Base-by-base conservation (phyloP, 2,888 invertebrate species). In the Petrophora chlorosata region DNA sequence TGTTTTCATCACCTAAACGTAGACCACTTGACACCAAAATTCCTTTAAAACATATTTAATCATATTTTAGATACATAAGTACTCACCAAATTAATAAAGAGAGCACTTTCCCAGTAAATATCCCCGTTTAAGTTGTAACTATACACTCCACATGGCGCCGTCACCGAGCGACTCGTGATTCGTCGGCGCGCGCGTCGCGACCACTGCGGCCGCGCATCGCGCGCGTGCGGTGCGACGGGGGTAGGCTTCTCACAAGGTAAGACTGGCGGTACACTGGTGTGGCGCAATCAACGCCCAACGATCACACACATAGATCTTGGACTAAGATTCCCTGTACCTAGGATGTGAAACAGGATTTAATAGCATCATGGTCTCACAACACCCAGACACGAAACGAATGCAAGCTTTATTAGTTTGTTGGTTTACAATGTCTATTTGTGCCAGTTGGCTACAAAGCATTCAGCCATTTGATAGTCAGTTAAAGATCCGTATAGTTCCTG, bases 131-230 rank as follows among this genome's bases (percentile, higher is more conserved):
- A 30, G 23, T 49, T 49, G 38, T 42, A 45, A 53, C 49, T 62
- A 64, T 61, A 7, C 25, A 25, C 25, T 10, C 42, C 65, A 70
- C 77, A 73, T 68, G 58, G 58, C 61, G 59, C 19, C 53, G 58
- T 55, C 67, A 70, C 67, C 70, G 67, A 68, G 50, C 65, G 64
- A 29, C 58, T 68, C 66, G 64, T 63, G 74, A 71, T 75, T 63
- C 63, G 65, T 52, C 70, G 62, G 65, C 77, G 75, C 79, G 76
- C 72, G 72, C 75, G 78, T 56, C 59, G 60, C 56, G 54, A 57
- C 58, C 73, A 83, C 84, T 85, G 84, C 73, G 75, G 67, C 23
- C 15, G 61, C 65, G 60, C 54, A 30, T 32, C 16, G 28, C 9
- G 12, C 53, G 58, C 58, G 36, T 38, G 51, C 61, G 13, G 5